Conservation (phyloP, 2,797 vertebrate genomes). For the Heterohyrax brucei region DNA sequence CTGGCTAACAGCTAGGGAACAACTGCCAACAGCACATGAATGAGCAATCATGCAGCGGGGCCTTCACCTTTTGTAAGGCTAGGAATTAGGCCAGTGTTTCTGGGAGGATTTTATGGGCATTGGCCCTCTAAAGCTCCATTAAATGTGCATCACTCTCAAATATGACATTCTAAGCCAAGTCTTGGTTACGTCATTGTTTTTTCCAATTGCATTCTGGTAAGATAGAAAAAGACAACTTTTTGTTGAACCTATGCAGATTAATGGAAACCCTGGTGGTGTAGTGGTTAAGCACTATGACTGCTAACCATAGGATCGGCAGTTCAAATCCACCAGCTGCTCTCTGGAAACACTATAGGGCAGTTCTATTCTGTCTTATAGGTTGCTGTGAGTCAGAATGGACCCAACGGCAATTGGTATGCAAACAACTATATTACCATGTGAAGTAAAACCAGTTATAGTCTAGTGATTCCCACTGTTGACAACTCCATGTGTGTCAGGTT, state of each 20-base stretch:
- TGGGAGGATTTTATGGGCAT: not conserved
- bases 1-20: not conserved
- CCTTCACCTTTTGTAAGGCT: not conserved
- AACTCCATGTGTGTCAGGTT: too few relatives aligned
- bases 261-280: too few relatives aligned
- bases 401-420: not conserved
- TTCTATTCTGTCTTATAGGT: too few relatives aligned
- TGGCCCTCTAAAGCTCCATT: not conserved
- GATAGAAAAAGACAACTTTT: not conserved
- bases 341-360: too few relatives aligned
- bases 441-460: not conserved
- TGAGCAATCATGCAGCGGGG: not conserved
- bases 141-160: conserved; percentile 38
- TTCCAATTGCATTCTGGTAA: conserved; percentile 38
- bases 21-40: not conserved
- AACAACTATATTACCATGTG: conserved; percentile 30
- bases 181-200: conserved; percentile 1
- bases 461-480: too few relatives aligned
- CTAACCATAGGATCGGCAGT: too few relatives aligned
- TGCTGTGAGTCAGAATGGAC: too few relatives aligned
- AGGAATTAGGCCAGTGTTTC: not conserved
- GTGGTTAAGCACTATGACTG: too few relatives aligned
- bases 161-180: not conserved
- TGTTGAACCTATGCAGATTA: too few relatives aligned
- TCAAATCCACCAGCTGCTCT: too few relatives aligned